Conservation (phyloP, 1,140 invertebrate species). For the Drosophila arizonae region DNA sequence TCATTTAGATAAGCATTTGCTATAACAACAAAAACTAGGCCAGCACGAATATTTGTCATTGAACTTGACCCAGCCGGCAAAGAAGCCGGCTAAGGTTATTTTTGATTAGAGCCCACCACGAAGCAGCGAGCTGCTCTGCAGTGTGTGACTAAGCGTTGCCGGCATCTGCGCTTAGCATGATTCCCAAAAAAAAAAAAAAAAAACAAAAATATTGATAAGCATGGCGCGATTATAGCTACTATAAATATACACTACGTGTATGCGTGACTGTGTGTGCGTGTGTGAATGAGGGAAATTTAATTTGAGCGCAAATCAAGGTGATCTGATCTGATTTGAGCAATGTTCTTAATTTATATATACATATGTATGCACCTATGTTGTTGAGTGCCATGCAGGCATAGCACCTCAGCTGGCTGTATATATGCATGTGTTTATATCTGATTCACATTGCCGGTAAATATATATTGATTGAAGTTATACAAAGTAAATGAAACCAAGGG, state of each 20-base stretch:
- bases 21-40: conserved; percentile 15
- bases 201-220: conserved; percentile 19
- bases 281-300: background rate
- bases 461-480: background rate
- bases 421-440: background rate
- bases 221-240: conserved; percentile 27
- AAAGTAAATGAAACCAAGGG: background rate
- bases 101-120: conserved; percentile 27
- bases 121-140: conserved; percentile 13
- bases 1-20: conserved; percentile 19
- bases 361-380: background rate
- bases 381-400: conserved; percentile 3
- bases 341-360: background rate
- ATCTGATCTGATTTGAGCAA: background rate
- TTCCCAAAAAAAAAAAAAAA: conserved; percentile 23
- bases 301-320: conserved; percentile 19
- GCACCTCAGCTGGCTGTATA: background rate
- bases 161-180: conserved; percentile 37
- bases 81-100: conserved; percentile 24
- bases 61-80: conserved; percentile 64
- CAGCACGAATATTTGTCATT: conserved; percentile 46
- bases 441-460: conserved; percentile 1
- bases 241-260: background rate
- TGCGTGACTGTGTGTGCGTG: background rate
- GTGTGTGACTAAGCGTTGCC: conserved; percentile 35